Evolutionary conservation across 1,140 invertebrate genomes (phyloP).

Genomic region (Megathymus violae): DNA sequence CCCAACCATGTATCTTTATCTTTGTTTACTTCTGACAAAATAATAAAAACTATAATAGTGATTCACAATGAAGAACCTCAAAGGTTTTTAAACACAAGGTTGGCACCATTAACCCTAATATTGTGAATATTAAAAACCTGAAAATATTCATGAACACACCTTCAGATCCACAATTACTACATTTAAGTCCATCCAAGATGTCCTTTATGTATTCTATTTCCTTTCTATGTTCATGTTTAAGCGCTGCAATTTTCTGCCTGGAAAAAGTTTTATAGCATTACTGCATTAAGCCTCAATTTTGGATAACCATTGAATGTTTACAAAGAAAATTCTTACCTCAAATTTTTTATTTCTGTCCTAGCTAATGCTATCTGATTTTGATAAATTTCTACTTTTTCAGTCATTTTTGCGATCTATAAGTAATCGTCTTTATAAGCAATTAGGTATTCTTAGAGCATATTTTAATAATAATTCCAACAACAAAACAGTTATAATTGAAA

Average conservation of each 20-base stretch:
- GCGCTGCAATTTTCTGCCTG: conserved; percentile 63
- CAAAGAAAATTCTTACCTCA: conserved; percentile 50
- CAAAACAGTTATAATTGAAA: too few species aligned
- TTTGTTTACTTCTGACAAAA: too few species aligned
- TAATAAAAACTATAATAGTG: too few species aligned
- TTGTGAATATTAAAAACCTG: too few species aligned
- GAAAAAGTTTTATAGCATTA: conserved; percentile 28
- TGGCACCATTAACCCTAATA: too few species aligned
- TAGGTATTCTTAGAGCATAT: too few species aligned
- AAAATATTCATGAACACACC: conserved; percentile 45
- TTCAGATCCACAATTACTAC: conserved; percentile 60
- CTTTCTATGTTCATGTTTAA: conserved; percentile 71
- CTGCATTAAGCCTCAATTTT: conserved; percentile 17
- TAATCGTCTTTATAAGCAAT: neutral
- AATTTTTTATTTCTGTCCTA: conserved; percentile 75
- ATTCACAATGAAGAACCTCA: too few species aligned
- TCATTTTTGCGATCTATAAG: conserved; percentile 46
- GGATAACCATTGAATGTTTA: conserved; percentile 6
- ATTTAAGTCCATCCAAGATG: conserved; percentile 56
- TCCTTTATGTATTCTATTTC: conserved; percentile 70
- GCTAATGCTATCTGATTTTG: conserved; percentile 66
- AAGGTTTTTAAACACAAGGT: too few species aligned
- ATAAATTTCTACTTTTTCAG: conserved; percentile 62
- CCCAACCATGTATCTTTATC: too few species aligned
- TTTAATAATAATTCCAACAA: too few species aligned